Conservation (phyloP, 1,140 invertebrate species). For the Zophobas morio region DNA sequence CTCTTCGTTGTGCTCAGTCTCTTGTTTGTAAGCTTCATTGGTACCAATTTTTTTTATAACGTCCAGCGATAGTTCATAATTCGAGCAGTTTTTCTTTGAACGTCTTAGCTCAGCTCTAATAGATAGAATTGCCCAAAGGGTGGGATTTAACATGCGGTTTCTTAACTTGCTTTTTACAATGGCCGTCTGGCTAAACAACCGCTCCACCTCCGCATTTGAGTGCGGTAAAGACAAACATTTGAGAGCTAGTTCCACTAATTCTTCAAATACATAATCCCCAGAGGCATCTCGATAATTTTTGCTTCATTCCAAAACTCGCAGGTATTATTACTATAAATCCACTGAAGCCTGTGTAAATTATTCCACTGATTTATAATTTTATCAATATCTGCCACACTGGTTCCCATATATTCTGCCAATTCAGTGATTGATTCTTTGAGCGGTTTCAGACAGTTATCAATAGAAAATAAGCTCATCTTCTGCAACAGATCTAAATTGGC, state of each 20-base stretch:
- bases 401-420: neutral
- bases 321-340: constrained; percentile 23
- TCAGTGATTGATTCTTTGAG: neutral
- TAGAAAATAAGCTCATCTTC: constrained; percentile 27
- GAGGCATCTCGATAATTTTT: constrained; percentile 23
- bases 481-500: constrained; percentile 34
- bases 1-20: no score
- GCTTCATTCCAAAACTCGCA: constrained; percentile 20
- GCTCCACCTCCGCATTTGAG: constrained; percentile 50
- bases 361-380: constrained; percentile 13
- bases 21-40: no score
- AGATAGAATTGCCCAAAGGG: neutral
- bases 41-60: no score
- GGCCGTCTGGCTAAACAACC: constrained; percentile 35
- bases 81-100: neutral
- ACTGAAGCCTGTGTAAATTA: constrained; percentile 22
- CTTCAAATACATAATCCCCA: constrained; percentile 23
- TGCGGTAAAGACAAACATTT: constrained; percentile 10
- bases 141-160: neutral
- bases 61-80: neutral
- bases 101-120: neutral
- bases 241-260: neutral
- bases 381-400: neutral
- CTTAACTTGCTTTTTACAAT: constrained; percentile 15
- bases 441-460: constrained; percentile 16